Conservation (phyloP, 2,113 vertebrate genomes). For the Genyomyrus donnyi region DNA sequence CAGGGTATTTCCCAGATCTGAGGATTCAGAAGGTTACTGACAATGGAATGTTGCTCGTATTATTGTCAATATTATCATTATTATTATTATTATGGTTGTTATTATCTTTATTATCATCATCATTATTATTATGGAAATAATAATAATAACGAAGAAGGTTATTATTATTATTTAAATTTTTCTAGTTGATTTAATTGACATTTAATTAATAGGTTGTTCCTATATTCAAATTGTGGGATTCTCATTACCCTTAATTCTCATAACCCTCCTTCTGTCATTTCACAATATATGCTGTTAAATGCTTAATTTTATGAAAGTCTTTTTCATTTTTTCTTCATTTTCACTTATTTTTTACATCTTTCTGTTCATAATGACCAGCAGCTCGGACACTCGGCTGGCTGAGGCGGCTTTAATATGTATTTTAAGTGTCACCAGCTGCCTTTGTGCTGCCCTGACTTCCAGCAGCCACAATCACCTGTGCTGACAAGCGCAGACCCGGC, state of each 20-base stretch:
- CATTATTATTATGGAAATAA: neutral
- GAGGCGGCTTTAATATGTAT: conserved; percentile 44
- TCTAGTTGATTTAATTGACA: neutral
- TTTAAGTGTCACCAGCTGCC: conserved; percentile 22
- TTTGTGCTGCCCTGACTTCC: neutral
- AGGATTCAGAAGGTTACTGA: neutral
- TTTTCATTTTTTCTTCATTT: neutral
- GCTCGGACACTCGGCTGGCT: neutral
- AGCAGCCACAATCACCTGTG: conserved; percentile 26
- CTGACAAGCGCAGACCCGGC: neutral
- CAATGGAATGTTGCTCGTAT: neutral
- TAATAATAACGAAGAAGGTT: too few species aligned
- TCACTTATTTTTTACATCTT: neutral
- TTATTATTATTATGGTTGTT: too few species aligned
- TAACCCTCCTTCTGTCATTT: neutral
- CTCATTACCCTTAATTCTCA: neutral
- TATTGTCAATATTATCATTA: neutral
- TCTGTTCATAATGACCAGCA: neutral
- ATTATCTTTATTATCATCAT: too few species aligned
- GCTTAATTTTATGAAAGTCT: neutral
- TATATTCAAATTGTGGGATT: neutral
- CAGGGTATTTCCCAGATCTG: neutral
- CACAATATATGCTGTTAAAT: neutral
- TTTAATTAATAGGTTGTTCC: neutral
- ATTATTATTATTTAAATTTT: neutral